Conservation (phyloP, 2,797 vertebrate species). For the Xyrichtys novacula region DNA sequence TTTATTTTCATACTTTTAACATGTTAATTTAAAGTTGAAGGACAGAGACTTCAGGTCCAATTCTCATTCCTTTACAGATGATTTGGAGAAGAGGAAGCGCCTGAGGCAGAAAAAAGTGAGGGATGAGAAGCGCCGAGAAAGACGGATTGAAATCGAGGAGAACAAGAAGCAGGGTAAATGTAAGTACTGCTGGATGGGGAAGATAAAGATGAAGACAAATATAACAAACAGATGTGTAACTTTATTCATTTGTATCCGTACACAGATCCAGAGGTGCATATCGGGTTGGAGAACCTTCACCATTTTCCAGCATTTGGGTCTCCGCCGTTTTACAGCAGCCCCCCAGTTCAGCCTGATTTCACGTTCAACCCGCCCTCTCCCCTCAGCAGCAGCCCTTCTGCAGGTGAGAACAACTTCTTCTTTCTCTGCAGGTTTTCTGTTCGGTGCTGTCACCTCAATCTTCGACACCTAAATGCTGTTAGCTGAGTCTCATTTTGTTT, state of each 20-base stretch:
- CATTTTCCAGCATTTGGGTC: slow-evolving; percentile 97
- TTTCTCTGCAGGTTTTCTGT: neutral
- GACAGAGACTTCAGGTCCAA: neutral
- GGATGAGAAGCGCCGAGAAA: slow-evolving; percentile 95
- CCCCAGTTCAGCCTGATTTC: slow-evolving; percentile 73
- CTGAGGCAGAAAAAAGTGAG: slow-evolving; percentile 96
- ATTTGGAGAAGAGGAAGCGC: slow-evolving; percentile 94
- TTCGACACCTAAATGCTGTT: neutral
- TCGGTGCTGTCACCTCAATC: too few species aligned
- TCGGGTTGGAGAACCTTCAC: slow-evolving; percentile 96
- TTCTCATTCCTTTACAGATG: slow-evolving; percentile 87
- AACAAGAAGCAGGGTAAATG: slow-evolving; percentile 98
- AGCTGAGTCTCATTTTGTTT: neutral
- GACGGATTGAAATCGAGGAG: slow-evolving; percentile 96
- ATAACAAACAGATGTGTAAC: neutral
- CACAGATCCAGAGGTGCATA: slow-evolving; percentile 95
- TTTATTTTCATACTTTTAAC: neutral
- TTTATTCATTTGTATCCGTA: neutral
- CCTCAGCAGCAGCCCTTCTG: slow-evolving; percentile 89
- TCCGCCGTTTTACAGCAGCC: slow-evolving; percentile 71
- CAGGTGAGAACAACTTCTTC: slow-evolving; percentile 72
- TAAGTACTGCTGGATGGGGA: slow-evolving; percentile 76
- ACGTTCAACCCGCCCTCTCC: slow-evolving; percentile 79
- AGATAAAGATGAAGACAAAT: neutral
- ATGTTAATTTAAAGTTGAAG: neutral